Evolutionary conservation across 2,888 invertebrate species (phyloP).

Genomic region (Neocrepidodera transversa): DNA sequence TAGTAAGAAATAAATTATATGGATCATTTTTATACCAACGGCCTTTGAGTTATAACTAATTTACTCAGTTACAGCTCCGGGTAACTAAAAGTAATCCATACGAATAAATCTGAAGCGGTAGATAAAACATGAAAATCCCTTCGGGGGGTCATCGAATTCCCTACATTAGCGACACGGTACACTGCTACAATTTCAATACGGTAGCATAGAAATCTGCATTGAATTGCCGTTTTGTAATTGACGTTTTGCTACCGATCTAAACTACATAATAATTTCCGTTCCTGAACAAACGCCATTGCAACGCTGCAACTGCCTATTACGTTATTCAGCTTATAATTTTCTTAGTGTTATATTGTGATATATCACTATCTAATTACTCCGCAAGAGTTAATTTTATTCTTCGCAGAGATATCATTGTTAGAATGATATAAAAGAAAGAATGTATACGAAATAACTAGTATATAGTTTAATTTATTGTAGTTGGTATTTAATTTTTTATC

Average conservation of each 20-base stretch:
- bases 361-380: slow-evolving; percentile 34
- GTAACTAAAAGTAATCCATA: too few species aligned
- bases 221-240: slow-evolving; percentile 42
- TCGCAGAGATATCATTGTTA: slow-evolving; percentile 19
- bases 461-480: too few species aligned
- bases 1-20: too few species aligned
- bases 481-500: too few species aligned
- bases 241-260: slow-evolving; percentile 43
- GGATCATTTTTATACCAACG: too few species aligned
- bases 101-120: too few species aligned
- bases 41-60: too few species aligned
- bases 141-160: slow-evolving; percentile 24
- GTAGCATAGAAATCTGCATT: slow-evolving; percentile 46
- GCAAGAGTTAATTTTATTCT: slow-evolving; percentile 29
- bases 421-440: background rate
- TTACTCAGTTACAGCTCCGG: too few species aligned
- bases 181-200: slow-evolving; percentile 40
- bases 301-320: slow-evolving; percentile 35
- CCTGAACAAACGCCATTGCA: slow-evolving; percentile 37
- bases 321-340: slow-evolving; percentile 34
- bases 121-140: slow-evolving; percentile 22
- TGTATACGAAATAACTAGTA: too few species aligned
- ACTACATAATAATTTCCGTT: slow-evolving; percentile 47
- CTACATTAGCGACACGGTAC: slow-evolving; percentile 33
- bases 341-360: slow-evolving; percentile 35